Conservation (phyloP, 1,140 invertebrate genomes). For the Eriosoma lanigerum region DNA sequence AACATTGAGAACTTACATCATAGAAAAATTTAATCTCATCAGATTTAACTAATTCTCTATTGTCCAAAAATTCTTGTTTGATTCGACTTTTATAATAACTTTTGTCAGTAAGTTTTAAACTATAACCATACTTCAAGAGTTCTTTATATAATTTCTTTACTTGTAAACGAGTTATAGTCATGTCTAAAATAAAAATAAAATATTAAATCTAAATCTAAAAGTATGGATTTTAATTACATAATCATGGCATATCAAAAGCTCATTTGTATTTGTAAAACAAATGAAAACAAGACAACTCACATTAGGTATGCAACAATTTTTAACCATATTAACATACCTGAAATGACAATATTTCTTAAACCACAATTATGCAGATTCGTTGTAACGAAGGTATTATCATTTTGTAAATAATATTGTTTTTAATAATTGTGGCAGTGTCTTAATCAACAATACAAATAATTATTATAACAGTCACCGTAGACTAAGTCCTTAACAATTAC, state of each 20-base stretch:
- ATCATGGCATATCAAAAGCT: neutral
- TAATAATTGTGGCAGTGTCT: too few species aligned
- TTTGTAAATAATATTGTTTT: too few species aligned
- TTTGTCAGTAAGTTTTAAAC: slow-evolving; percentile 66
- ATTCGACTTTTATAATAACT: slow-evolving; percentile 63
- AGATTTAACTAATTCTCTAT: slow-evolving; percentile 61
- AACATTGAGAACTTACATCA: slow-evolving; percentile 59
- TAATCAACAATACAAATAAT: too few species aligned
- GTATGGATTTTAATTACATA: neutral
- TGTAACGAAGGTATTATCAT: too few species aligned
- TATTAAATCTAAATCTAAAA: neutral
- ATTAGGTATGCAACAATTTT: neutral
- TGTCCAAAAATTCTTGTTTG: slow-evolving; percentile 65
- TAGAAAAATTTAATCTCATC: slow-evolving; percentile 65
- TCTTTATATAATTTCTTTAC: slow-evolving; percentile 65
- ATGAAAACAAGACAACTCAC: neutral
- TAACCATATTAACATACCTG: neutral
- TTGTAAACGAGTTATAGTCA: slow-evolving; percentile 54
- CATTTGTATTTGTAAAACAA: neutral
- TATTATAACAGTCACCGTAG: too few species aligned
- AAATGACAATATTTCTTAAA: too few species aligned
- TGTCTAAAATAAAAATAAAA: slow-evolving; percentile 30
- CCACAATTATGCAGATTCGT: too few species aligned
- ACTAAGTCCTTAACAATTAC: too few species aligned
- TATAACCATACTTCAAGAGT: slow-evolving; percentile 65